A percentile compares a stretch with the other conserved stretches of the same genome.
These are phyloP conservation scores for Frankliniella fusca DNA, from an alignment of 2,888 invertebrate genomes.

Conservation along the genomic window DNA sequence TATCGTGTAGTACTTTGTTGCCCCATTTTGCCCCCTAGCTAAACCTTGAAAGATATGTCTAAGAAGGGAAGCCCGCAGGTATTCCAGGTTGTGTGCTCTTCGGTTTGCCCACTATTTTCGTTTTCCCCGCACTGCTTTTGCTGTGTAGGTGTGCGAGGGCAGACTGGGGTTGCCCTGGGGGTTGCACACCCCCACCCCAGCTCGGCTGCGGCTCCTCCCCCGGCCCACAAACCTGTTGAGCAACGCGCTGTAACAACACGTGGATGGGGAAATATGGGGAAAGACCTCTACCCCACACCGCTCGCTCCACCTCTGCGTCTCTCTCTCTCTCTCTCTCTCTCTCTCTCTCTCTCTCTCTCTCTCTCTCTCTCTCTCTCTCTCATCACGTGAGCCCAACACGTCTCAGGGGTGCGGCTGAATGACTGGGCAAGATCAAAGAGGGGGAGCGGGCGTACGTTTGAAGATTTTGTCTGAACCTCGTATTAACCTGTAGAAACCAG, in stretches of 20 bases:
- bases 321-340: slow-evolving; percentile 25
- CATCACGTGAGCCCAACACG: neutral
- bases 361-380: slow-evolving; percentile 12
- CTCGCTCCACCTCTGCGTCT: slow-evolving; percentile 9
- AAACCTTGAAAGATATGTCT: no score
- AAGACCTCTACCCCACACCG: neutral
- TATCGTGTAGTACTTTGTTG: no score
- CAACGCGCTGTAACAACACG: neutral
- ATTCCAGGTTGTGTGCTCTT: neutral
- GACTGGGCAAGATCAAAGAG: no score
- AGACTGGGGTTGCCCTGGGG: neutral
- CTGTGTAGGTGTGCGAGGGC: neutral
- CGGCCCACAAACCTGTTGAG: neutral
- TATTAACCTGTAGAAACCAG: no score
- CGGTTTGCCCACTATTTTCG: neutral
- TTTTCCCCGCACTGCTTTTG: neutral
- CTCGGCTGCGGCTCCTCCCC: neutral
- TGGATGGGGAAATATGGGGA: slow-evolving; percentile 2
- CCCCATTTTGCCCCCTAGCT: no score
- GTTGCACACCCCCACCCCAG: neutral
- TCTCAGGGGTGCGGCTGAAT: no score
- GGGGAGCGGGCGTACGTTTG: no score
- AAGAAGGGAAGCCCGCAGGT: neutral
- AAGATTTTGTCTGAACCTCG: no score
- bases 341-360: neutral